phyloP scores from a whole-genome alignment of 2,113 vertebrate species.

The Takifugu bimaculatus region DNA sequence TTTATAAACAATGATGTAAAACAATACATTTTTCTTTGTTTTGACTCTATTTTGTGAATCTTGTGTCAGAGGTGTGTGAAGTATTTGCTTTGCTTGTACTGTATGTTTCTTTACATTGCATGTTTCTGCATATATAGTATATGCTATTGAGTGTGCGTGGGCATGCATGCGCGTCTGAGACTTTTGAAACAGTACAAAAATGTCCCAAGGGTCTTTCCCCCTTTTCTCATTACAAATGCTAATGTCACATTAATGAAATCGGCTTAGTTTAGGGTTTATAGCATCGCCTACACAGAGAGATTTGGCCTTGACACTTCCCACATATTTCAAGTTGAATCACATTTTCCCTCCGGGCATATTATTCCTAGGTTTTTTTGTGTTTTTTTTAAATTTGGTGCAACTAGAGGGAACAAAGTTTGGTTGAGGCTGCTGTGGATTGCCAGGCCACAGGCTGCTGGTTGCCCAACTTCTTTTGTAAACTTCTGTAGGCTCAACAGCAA shows the following conservation, averaged over 20 bases:
- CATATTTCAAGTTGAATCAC: constrained; percentile 65
- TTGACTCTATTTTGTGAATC: constrained; percentile 10
- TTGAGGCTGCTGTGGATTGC: constrained; percentile 41
- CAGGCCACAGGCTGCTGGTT: constrained; percentile 26
- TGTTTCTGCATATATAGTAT: neutral
- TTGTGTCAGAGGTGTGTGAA: constrained; percentile 52
- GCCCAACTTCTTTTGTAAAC: constrained; percentile 19
- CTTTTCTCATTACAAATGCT: constrained; percentile 71
- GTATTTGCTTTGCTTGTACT: constrained; percentile 19
- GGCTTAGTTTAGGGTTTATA: constrained; percentile 70
- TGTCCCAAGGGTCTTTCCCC: constrained; percentile 57
- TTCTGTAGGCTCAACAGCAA: constrained; percentile 46
- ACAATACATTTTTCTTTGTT: too few species aligned
- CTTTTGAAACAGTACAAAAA: constrained; percentile 52
- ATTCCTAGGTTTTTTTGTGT: constrained; percentile 38
- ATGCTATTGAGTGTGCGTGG: constrained; percentile 2
- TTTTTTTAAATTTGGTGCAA: constrained; percentile 37
- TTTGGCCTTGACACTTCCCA: constrained; percentile 68
- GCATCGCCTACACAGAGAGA: constrained; percentile 64
- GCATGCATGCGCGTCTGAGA: constrained; percentile 18
- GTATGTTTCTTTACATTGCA: constrained; percentile 30
- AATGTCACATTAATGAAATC: constrained; percentile 75
- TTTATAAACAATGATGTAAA: constrained; percentile 9
- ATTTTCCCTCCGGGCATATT: constrained; percentile 45
- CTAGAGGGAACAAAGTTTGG: constrained; percentile 11